phyloP scores from a whole-genome alignment of 2,113 vertebrate species.

The Pleuronectes platessa region DNA sequence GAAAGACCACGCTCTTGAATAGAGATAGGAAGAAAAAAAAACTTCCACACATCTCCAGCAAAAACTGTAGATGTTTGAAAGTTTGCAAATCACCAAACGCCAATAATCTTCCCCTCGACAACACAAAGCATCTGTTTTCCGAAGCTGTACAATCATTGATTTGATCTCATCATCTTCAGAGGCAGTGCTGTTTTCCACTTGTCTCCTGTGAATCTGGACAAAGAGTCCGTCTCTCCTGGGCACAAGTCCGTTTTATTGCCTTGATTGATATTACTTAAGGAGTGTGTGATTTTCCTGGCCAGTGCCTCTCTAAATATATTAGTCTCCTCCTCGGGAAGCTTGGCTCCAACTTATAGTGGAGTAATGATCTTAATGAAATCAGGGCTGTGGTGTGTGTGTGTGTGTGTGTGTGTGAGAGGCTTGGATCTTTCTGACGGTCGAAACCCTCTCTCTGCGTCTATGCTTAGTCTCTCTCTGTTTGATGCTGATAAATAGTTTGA shows the following conservation, averaged over 20 bases:
- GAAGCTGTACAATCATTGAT: constrained; percentile 42
- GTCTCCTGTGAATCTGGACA: constrained; percentile 16
- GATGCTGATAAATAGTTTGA: constrained; percentile 2
- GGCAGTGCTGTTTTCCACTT: constrained; percentile 20
- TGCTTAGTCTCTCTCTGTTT: constrained; percentile 5
- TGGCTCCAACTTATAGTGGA: constrained; percentile 50
- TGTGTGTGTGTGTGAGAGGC: background rate
- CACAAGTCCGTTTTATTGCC: constrained; percentile 51
- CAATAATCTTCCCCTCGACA: background rate
- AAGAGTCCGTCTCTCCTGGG: constrained; percentile 6
- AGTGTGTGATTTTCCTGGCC: constrained; percentile 61
- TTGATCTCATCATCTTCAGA: constrained; percentile 37
- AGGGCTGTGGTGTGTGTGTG: constrained; percentile 10
- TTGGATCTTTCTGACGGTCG: constrained; percentile 59
- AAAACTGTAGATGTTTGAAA: background rate
- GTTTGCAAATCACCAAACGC: background rate
- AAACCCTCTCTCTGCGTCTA: constrained; percentile 17
- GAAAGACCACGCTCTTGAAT: too few relatives aligned
- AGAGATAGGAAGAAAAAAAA: too few relatives aligned
- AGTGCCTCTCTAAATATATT: constrained; percentile 67
- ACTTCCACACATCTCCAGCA: too few relatives aligned
- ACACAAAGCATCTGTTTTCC: constrained; percentile 44
- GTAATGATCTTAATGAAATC: constrained; percentile 77
- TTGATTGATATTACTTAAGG: constrained; percentile 63
- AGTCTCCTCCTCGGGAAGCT: constrained; percentile 45